Base-by-base conservation (phyloP, 2,113 vertebrate species). In the Pluvianellus socialis region DNA sequence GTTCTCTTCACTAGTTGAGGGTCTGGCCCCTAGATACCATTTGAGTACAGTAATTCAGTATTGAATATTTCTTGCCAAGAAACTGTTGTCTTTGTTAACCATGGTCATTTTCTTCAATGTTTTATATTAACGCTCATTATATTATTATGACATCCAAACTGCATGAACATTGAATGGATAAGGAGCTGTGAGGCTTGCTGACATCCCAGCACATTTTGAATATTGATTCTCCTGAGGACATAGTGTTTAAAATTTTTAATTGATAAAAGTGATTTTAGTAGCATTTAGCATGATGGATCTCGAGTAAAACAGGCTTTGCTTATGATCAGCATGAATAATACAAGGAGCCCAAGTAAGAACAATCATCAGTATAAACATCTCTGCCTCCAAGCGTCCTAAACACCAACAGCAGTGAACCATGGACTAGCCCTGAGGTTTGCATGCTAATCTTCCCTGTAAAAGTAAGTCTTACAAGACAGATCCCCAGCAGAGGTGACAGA, bases 211-310 rank as follows among this genome's bases (percentile, higher is more conserved):
- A 65, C n/a, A 56, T 88, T 97, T 70, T 77, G 56, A 83, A 49
- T 67, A 42, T 8, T 5, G 14, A 40, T 75, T 68, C 68, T 91
- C 80, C 62, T 30, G 35, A 68, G 90, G 55, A 75, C 6, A 49
- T 22, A 71, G 19, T 6, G 0, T 88, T 96, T 94, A 74, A 93
- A 49, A 81, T 28, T 62, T 38, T 86, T 93, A 92, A 96, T 88
- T 97, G 90, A 86, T 93, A 77, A 49, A 86, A 81, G 68, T 68
- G 52, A 94, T 92, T 96, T 81, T 62, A 94, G 40, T 75, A 52
- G 56, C 68, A 84, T 84, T 96, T 84, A 81, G 73, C 40, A 45
- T 53, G 56, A 75, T 73, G 44, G 85, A 73, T 90, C 92, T 90
- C 95, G 91, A 92, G 86, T 83, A 90, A 91, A 95, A 22, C 52